phyloP scores from a whole-genome alignment of 2,888 invertebrate genomes.

The Agonopterix arenella region DNA sequence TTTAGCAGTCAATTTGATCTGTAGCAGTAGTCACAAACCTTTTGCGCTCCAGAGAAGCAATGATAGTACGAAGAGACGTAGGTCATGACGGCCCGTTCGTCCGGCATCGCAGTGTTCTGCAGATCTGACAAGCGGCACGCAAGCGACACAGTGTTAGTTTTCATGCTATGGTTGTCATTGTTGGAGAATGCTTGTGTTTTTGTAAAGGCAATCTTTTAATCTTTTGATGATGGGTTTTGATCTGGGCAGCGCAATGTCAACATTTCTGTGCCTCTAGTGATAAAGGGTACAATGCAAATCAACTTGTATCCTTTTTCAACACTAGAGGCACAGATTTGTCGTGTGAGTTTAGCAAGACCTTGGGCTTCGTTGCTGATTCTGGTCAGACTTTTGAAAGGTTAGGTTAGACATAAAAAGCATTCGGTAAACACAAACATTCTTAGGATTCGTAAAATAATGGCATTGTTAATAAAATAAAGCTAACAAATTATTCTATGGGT shows the following conservation, averaged over 20 bases:
- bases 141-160: conserved; percentile 67
- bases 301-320: too few species aligned
- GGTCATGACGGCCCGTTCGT: conserved; percentile 99
- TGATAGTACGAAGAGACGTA: conserved; percentile 99
- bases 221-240: too few species aligned
- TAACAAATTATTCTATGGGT: conserved; percentile 17
- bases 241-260: too few species aligned
- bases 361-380: too few species aligned
- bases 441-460: conserved; percentile 16
- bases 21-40: conserved; percentile 81
- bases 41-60: conserved; percentile 99
- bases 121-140: conserved; percentile 86
- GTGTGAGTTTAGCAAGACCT: too few species aligned
- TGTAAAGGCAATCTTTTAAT: too few species aligned
- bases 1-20: background rate
- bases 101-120: conserved; percentile 99
- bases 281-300: too few species aligned
- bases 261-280: too few species aligned
- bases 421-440: too few species aligned
- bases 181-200: conserved; percentile 36
- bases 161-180: conserved; percentile 49
- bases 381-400: too few species aligned
- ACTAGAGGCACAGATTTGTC: too few species aligned
- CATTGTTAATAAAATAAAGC: conserved; percentile 49
- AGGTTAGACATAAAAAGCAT: too few species aligned